phyloP scores from a whole-genome alignment of 2,797 vertebrate genomes.

The Pogoniulus pusillus region DNA sequence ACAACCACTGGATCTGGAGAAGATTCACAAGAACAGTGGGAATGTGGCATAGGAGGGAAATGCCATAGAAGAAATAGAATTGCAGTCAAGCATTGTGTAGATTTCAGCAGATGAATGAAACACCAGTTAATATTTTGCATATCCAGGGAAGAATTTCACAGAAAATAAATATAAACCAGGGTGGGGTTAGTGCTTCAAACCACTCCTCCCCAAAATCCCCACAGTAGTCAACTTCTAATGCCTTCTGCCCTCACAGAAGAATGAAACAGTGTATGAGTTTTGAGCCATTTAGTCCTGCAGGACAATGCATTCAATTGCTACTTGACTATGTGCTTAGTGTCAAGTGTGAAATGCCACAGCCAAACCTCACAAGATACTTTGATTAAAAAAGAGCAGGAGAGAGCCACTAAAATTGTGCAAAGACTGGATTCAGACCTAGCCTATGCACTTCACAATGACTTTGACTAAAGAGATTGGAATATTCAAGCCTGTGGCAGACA shows the following conservation, averaged over 20 bases:
- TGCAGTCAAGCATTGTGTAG: background rate
- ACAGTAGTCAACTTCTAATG: background rate
- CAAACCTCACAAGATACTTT: conserved; percentile 13
- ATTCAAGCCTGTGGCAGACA: background rate
- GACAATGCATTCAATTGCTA: background rate
- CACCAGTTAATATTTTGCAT: background rate
- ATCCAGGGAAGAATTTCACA: background rate
- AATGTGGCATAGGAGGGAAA: background rate
- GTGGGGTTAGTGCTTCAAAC: background rate
- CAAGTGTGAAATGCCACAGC: background rate
- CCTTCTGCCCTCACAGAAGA: background rate
- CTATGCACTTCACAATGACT: background rate
- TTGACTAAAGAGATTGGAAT: background rate
- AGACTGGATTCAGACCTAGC: background rate
- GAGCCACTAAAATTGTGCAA: background rate
- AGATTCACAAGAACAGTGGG: conserved; percentile 16
- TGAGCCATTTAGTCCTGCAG: background rate
- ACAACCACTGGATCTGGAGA: conserved; percentile 24
- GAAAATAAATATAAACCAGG: background rate
- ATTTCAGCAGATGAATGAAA: background rate
- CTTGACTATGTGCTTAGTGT: background rate
- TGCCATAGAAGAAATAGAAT: background rate
- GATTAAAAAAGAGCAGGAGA: conserved; percentile 1
- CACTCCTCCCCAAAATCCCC: background rate
- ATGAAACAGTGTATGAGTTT: background rate